These are phyloP conservation scores for Sminthurinus aureus DNA, from an alignment of 2,888 invertebrate species.

Conservation along the genomic window DNA sequence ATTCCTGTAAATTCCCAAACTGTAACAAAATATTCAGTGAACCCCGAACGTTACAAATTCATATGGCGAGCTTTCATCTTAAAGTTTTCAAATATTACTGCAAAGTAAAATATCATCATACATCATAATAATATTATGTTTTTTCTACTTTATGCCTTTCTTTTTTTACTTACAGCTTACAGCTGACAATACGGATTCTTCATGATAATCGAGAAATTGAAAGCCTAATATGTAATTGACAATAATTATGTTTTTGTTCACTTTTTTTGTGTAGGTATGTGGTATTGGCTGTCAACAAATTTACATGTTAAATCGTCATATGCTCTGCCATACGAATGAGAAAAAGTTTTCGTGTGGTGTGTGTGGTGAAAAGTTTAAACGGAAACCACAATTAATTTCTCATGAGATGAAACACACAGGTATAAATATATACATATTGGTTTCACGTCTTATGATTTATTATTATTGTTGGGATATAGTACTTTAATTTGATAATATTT, in stretches of 20 bases:
- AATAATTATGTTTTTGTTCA: too few species aligned
- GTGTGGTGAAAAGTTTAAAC: slow-evolving; percentile 12
- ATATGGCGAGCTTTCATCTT: background rate
- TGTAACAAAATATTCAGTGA: slow-evolving; percentile 19
- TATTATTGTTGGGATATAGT: too few species aligned
- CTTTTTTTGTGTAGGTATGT: background rate
- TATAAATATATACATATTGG: background rate
- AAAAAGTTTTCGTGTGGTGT: background rate
- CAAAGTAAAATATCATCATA: background rate
- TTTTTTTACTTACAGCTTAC: too few species aligned
- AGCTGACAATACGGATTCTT: too few species aligned
- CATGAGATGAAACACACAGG: slow-evolving; percentile 31
- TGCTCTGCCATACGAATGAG: slow-evolving; percentile 17
- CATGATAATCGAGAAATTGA: too few species aligned
- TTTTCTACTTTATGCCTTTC: too few species aligned
- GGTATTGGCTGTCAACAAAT: slow-evolving; percentile 31
- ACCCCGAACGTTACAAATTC: slow-evolving; percentile 1
- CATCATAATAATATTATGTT: too few species aligned
- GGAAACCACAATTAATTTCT: slow-evolving; percentile 16
- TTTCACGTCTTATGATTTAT: too few species aligned
- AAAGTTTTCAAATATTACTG: slow-evolving; percentile 18
- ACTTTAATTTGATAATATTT: too few species aligned
- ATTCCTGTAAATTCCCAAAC: background rate
- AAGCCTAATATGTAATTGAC: too few species aligned
- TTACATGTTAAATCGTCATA: slow-evolving; percentile 31